Evolutionary conservation across 2,113 vertebrate species (phyloP).

Genomic region (Scomber japonicus): DNA sequence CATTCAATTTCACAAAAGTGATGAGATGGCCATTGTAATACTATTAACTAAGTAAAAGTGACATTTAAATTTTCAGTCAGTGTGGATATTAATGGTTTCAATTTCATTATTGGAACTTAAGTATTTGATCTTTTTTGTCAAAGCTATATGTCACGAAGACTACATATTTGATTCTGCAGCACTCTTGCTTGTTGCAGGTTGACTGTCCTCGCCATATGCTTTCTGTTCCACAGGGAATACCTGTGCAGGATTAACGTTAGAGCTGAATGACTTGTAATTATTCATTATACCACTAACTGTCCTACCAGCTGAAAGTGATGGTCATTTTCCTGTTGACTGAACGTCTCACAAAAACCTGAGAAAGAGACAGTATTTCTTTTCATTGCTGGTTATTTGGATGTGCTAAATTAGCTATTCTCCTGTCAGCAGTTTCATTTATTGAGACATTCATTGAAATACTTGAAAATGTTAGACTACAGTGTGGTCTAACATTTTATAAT

Average conservation of each 20-base stretch:
- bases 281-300: slow-evolving; percentile 83
- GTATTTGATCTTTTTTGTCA: slow-evolving; percentile 52
- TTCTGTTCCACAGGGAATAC: slow-evolving; percentile 79
- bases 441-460: neutral
- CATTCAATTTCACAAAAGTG: slow-evolving; percentile 63
- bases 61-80: slow-evolving; percentile 67
- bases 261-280: slow-evolving; percentile 80
- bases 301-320: slow-evolving; percentile 78
- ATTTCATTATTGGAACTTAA: slow-evolving; percentile 67
- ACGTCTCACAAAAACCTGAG: slow-evolving; percentile 65
- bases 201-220: slow-evolving; percentile 78
- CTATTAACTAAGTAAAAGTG: slow-evolving; percentile 71
- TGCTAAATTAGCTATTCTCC: slow-evolving; percentile 50
- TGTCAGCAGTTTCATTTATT: slow-evolving; percentile 43
- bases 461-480: neutral
- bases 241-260: slow-evolving; percentile 80
- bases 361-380: slow-evolving; percentile 59
- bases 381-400: slow-evolving; percentile 30
- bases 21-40: slow-evolving; percentile 59
- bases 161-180: slow-evolving; percentile 51
- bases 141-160: slow-evolving; percentile 53
- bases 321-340: slow-evolving; percentile 86
- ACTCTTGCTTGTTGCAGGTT: slow-evolving; percentile 59
- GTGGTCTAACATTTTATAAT: neutral
- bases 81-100: slow-evolving; percentile 75